Conservation (phyloP, 35 echinoderm and acorn worm genomes). For the Lytechinus pictus region DNA sequence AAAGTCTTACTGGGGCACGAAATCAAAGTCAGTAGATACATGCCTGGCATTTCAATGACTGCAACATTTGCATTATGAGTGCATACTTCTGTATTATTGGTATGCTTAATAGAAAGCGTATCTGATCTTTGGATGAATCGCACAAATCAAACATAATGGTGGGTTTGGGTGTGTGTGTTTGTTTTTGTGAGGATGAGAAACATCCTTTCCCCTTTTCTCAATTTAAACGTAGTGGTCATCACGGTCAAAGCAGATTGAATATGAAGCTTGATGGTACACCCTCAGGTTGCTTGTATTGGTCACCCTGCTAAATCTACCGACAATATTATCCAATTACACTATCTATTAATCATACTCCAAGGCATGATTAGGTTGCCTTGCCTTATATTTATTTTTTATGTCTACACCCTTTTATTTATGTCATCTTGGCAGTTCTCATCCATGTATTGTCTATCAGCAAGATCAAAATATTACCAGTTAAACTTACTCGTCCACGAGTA, state of each 20-base stretch:
- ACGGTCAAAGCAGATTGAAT: background rate
- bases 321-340: background rate
- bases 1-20: background rate
- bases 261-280: background rate
- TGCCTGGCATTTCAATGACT: background rate
- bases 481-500: no score
- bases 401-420: background rate
- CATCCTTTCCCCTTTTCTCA: background rate
- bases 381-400: background rate
- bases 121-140: background rate
- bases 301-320: background rate
- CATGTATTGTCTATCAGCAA: background rate
- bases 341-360: slow-evolving; percentile 13
- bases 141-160: background rate
- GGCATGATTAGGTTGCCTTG: background rate
- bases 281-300: background rate
- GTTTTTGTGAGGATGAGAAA: background rate
- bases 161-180: background rate
- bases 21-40: background rate
- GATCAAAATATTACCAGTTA: no score
- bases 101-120: background rate
- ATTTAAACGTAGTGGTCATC: background rate
- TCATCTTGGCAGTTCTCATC: background rate
- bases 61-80: background rate
- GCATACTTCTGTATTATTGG: no score